Base-by-base conservation (phyloP, 2,113 vertebrate genomes). In the Hassar affinis region DNA sequence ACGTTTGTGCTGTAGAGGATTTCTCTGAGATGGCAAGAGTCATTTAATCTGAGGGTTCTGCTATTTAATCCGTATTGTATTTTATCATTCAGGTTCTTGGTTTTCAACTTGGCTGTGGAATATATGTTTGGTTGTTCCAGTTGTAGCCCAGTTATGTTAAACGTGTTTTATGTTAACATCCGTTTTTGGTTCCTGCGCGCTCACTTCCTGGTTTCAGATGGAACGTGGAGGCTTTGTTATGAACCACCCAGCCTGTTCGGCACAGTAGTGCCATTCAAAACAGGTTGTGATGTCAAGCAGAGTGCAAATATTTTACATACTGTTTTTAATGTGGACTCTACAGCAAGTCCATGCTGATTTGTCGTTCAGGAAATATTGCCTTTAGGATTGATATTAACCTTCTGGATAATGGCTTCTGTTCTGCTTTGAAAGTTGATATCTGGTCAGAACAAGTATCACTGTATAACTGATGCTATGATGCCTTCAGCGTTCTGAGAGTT, bases 401-500 rank as follows among this genome's bases (percentile, higher is more conserved):
- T 4, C 17, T 15, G 11, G 33, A 30, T 9, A 25, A 22, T 20
- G 80, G 33, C 47, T 82, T 57, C 69, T 82, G 54, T 61, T 74
- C n/a, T 59, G 7, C 2, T 72, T 25, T 69, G 45, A 61, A 12
- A 35, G 30, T 57, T 57, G 30, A 25, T 42, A 42, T 49, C 57
- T 68, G 42, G 30, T 22, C 22, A 15, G 30, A 78, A 25, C 30
- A 3, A 6, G 25, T 11, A 30, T 18, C 35, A n/a, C 33, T 69
- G 54, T 20, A n/a, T 56, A 20, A 81, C 62, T 20, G 35, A 42
- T 3, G 1, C 66, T 72, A 2, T 57, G 3, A 25, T n/a, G 15
- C 57, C 33, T 61, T 54, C 66, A 64, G 49, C 74, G 57, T 52
- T 75, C 86, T 83, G 62, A 84, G 88, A 86, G 88, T 86, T 89